Evolutionary conservation across 2,797 vertebrate genomes (phyloP).

Genomic region (Rousettus madagascariensis): DNA sequence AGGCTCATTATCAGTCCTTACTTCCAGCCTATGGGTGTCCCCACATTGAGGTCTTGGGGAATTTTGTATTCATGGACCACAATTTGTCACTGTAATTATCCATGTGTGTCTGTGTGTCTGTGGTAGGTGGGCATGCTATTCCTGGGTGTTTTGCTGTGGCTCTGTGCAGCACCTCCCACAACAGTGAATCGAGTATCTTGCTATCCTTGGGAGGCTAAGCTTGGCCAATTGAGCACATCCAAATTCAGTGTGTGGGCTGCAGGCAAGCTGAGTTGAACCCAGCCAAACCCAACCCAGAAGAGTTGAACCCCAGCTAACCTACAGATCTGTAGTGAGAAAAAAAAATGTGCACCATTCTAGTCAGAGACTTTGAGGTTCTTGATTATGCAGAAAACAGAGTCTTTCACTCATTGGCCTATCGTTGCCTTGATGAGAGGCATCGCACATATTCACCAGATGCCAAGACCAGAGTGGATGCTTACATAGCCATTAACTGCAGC

Average conservation of each 20-base stretch:
- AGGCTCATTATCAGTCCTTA: not conserved
- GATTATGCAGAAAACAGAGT: not conserved
- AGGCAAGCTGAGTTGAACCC: not conserved
- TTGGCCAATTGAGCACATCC: not conserved
- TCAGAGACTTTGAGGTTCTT: not conserved
- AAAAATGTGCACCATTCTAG: not conserved
- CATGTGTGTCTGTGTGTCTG: not conserved
- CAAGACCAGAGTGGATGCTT: too few species aligned
- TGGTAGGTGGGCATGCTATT: not conserved
- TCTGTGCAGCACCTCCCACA: not conserved
- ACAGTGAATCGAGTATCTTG: too few species aligned
- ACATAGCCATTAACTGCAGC: not conserved
- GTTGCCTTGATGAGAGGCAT: not conserved
- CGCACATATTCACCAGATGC: not conserved
- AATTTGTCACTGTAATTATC: too few species aligned
- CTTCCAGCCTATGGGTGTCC: not conserved
- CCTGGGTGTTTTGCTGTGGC: rapidly evolving
- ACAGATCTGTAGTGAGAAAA: not conserved
- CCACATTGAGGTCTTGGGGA: not conserved
- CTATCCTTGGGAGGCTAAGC: not conserved
- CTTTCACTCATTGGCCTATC: not conserved
- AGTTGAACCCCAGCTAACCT: too few species aligned
- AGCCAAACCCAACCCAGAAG: not conserved
- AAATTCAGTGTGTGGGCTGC: not conserved
- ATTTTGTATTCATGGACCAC: not conserved